phyloP scores from a whole-genome alignment of 2,888 invertebrate species.

The Agonopterix subpropinquella region DNA sequence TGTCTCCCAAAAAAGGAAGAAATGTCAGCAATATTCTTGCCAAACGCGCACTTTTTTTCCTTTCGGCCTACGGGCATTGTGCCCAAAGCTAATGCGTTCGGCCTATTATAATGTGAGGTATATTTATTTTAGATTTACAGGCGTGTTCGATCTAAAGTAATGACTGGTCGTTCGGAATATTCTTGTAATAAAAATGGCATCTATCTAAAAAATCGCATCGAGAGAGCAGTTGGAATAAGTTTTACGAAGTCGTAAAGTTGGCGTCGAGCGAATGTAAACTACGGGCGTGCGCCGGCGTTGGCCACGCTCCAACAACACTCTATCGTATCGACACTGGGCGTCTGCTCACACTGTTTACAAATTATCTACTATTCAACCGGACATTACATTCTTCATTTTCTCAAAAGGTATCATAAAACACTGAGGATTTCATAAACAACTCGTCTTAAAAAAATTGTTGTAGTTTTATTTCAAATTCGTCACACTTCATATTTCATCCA shows the following conservation, averaged over 20 bases:
- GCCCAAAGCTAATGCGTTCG: too few species aligned
- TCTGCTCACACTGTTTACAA: conserved; percentile 39
- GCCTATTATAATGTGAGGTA: too few species aligned
- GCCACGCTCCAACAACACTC: conserved; percentile 43
- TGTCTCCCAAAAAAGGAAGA: conserved; percentile 22
- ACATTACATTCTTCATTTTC: not conserved
- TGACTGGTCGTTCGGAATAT: conserved; percentile 33
- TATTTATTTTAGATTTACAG: conserved; percentile 25
- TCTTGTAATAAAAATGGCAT: conserved; percentile 38
- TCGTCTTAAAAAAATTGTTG: too few species aligned
- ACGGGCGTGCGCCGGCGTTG: conserved; percentile 41
- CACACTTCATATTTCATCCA: too few species aligned
- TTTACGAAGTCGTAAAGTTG: conserved; percentile 50
- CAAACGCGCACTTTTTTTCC: conserved; percentile 24
- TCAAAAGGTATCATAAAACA: too few species aligned
- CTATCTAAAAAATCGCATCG: conserved; percentile 40
- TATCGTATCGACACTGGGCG: conserved; percentile 31
- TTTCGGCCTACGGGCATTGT: conserved; percentile 25
- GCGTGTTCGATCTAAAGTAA: conserved; percentile 20
- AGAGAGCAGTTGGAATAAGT: conserved; percentile 47
- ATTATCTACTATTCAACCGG: conserved; percentile 25
- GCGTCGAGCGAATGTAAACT: conserved; percentile 35
- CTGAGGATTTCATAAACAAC: too few species aligned
- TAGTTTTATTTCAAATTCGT: too few species aligned
- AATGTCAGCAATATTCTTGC: conserved; percentile 37